Conservation (phyloP, 2,797 vertebrate species). For the Cyclopterus lumpus region DNA sequence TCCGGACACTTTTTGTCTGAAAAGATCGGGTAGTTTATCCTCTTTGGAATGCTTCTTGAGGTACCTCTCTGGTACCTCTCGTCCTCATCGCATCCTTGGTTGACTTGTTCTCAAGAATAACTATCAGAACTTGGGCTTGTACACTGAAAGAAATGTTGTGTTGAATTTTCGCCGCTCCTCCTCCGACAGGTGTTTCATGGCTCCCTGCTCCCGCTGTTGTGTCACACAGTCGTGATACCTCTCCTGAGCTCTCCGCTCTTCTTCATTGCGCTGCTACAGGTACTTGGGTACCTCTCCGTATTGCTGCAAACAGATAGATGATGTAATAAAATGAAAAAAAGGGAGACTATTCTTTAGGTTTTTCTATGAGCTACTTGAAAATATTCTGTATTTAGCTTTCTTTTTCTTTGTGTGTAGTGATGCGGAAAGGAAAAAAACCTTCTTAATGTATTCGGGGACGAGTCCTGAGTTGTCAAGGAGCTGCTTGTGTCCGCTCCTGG, state of each 20-base stretch:
- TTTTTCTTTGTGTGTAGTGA: not conserved
- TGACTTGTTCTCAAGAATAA: too few species aligned
- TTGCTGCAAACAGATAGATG: conserved; percentile 84
- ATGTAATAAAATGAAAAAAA: too few species aligned
- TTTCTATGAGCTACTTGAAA: too few species aligned
- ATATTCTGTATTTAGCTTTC: too few species aligned
- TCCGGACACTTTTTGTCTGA: too few species aligned
- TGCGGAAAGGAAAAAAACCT: conserved; percentile 86
- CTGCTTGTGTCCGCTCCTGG: conserved; percentile 88
- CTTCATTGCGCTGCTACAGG: conserved; percentile 83
- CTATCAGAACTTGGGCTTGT: too few species aligned
- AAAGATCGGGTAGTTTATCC: too few species aligned
- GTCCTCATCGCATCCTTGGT: too few species aligned
- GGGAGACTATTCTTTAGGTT: too few species aligned
- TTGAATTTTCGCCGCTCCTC: conserved; percentile 85
- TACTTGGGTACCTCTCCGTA: conserved; percentile 91
- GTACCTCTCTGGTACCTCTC: too few species aligned
- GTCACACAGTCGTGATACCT: conserved; percentile 82
- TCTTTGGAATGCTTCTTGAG: too few species aligned
- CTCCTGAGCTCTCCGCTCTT: conserved; percentile 83
- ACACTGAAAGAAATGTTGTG: too few species aligned
- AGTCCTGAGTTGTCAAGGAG: conserved; percentile 92
- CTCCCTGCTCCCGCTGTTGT: conserved; percentile 83
- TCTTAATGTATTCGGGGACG: conserved; percentile 90
- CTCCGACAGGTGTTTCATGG: conserved; percentile 85